These are phyloP conservation scores for Clamator glandarius DNA, from an alignment of 2,797 vertebrate species.

Conservation along the genomic window DNA sequence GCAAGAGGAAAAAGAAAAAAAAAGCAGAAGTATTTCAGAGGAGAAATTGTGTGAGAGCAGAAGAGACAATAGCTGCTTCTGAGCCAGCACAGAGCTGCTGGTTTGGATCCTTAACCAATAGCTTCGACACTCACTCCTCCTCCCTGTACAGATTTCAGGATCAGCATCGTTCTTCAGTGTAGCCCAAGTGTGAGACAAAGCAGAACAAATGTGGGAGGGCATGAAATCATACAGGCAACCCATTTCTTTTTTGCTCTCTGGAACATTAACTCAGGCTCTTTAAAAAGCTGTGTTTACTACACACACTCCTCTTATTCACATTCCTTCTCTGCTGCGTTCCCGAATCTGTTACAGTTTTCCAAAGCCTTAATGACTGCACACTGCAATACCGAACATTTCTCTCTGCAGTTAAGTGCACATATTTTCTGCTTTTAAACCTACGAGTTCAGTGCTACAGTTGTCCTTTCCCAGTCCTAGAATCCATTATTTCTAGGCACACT, in stretches of 20 bases:
- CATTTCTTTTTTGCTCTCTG: not conserved
- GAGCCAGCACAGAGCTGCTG: constrained; percentile 26
- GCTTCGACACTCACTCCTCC: not conserved
- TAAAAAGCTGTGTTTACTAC: constrained; percentile 1
- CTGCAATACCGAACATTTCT: not conserved
- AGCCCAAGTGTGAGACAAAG: constrained; percentile 1
- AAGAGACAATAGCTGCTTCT: constrained; percentile 22
- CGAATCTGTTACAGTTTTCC: not conserved
- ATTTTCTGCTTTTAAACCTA: constrained; percentile 11
- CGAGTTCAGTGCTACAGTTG: not conserved
- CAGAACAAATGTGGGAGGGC: constrained; percentile 11
- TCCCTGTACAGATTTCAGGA: not conserved
- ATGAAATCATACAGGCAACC: not conserved
- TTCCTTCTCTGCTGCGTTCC: constrained; percentile 1
- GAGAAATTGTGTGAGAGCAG: not conserved
- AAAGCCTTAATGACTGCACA: not conserved
- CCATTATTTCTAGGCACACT: constrained; percentile 48
- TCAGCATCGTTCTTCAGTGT: not conserved
- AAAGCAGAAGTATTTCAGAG: not conserved
- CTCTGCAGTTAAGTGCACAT: not conserved
- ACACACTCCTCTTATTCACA: not conserved
- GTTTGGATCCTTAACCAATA: constrained; percentile 22
- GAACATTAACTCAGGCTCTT: constrained; percentile 4
- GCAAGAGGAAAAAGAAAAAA: not conserved
- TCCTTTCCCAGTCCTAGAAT: constrained; percentile 37